A percentile compares a stretch with the other conserved stretches of the same genome.
Conservation (phyloP, 2,888 invertebrate species). For the Coelinius sp. region DNA sequence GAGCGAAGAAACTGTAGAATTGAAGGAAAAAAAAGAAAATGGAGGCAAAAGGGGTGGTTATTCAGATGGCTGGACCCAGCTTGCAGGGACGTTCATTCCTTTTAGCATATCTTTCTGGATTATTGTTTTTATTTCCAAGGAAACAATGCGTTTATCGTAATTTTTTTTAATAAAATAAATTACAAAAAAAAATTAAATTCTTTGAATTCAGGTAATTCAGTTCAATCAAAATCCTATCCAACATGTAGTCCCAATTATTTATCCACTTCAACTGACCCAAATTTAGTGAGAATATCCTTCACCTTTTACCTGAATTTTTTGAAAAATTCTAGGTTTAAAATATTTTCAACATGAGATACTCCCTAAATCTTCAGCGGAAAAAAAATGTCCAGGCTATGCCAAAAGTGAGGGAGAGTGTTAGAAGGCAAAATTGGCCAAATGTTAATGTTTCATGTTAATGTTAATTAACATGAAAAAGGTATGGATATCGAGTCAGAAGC, state of each 20-base stretch:
- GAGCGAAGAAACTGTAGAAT: neutral
- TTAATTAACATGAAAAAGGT: neutral
- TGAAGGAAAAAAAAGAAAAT: neutral
- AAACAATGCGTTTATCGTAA: neutral
- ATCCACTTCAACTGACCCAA: neutral
- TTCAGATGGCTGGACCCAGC: slow-evolving; percentile 26
- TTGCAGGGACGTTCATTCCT: slow-evolving; percentile 32
- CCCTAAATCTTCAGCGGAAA: too few relatives aligned
- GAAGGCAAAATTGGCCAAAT: too few relatives aligned
- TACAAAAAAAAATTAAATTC: too few relatives aligned
- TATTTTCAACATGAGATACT: too few relatives aligned
- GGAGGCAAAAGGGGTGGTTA: slow-evolving; percentile 14
- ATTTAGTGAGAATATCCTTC: too few relatives aligned
- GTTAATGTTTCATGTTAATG: too few relatives aligned
- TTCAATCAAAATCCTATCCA: neutral
- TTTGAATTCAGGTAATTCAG: too few relatives aligned
- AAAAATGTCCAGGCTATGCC: too few relatives aligned
- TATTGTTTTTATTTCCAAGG: neutral
- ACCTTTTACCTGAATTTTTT: too few relatives aligned
- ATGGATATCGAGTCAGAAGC: neutral
- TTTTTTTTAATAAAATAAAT: too few relatives aligned
- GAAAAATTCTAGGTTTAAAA: too few relatives aligned
- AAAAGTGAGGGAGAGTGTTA: too few relatives aligned
- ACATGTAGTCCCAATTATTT: neutral
- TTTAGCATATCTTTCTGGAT: slow-evolving; percentile 21